Evolutionary conservation across 2,113 vertebrate species (phyloP).

Genomic region (Toxotes jaculatrix): DNA sequence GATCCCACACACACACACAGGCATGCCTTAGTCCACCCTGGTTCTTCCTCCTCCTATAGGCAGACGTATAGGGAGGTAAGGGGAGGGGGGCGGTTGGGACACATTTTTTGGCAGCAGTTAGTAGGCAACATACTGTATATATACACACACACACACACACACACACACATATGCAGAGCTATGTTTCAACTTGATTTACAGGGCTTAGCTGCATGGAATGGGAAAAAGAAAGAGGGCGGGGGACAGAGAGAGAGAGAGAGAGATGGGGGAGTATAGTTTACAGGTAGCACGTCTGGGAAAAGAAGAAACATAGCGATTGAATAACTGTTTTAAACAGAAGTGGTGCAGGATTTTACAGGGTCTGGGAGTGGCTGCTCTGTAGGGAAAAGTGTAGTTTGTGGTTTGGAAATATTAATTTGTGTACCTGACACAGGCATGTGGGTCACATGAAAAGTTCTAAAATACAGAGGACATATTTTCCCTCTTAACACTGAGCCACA

Average conservation of each 20-base stretch:
- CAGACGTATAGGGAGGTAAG: conserved; percentile 82
- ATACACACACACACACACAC: conserved; percentile 39
- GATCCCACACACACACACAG: conserved; percentile 51
- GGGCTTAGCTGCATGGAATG: conserved; percentile 80
- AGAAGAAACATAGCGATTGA: conserved; percentile 58
- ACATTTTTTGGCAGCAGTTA: conserved; percentile 89
- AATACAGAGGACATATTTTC: background rate
- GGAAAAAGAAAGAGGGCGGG: conserved; percentile 21
- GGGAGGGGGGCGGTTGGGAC: conserved; percentile 74
- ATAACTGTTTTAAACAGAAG: conserved; percentile 63
- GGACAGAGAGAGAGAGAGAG: conserved; percentile 6
- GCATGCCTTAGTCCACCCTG: conserved; percentile 50
- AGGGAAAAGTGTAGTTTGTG: conserved; percentile 24
- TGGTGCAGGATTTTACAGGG: conserved; percentile 43
- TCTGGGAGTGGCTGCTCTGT: conserved; percentile 22
- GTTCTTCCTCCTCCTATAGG: conserved; percentile 78
- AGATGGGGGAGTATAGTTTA: conserved; percentile 50
- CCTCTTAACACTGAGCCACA: background rate
- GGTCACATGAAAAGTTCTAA: background rate
- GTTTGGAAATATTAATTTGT: conserved; percentile 45
- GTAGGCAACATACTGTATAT: conserved; percentile 43
- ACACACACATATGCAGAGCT: conserved; percentile 70
- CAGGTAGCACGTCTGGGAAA: conserved; percentile 68
- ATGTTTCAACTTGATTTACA: conserved; percentile 86
- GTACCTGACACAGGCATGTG: conserved; percentile 16